phyloP scores from a whole-genome alignment of 2,797 vertebrate genomes.

The Sebastes taczanowskii region DNA sequence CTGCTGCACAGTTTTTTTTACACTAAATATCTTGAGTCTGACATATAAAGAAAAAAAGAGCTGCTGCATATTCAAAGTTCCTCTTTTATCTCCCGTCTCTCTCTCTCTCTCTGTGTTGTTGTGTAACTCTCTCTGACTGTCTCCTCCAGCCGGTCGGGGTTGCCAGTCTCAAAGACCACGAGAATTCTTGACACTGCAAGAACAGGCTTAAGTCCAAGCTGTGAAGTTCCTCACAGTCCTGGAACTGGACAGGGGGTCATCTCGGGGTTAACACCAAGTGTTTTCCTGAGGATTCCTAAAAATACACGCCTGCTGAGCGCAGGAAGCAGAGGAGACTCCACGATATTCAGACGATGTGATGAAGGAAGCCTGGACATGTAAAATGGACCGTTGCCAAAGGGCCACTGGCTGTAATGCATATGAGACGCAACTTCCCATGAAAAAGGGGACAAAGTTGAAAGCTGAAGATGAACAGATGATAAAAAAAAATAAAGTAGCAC shows the following conservation, averaged over 20 bases:
- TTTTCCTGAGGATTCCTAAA: conserved; percentile 77
- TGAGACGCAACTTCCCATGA: conserved; percentile 49
- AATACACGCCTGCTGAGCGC: conserved; percentile 69
- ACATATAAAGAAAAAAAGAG: conserved; percentile 15
- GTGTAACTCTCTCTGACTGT: conserved; percentile 46
- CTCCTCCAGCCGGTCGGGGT: conserved; percentile 39
- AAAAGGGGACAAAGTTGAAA: conserved; percentile 38
- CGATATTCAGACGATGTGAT: conserved; percentile 40
- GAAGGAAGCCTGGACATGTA: conserved; percentile 55
- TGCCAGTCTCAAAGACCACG: conserved; percentile 60
- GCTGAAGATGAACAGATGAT: conserved; percentile 43
- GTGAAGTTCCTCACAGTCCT: conserved; percentile 83
- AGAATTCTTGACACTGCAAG: conserved; percentile 75
- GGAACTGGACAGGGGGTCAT: conserved; percentile 77
- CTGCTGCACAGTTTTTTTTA: conserved; percentile 30
- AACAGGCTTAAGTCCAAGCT: conserved; percentile 80
- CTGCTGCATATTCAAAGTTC: conserved; percentile 36
- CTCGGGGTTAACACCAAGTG: conserved; percentile 72
- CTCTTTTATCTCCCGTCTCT: conserved; percentile 44
- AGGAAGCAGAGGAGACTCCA: conserved; percentile 69
- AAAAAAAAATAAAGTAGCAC: conserved; percentile 19
- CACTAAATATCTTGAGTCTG: conserved; percentile 35
- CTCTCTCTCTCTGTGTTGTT: conserved; percentile 18
- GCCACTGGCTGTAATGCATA: conserved; percentile 28
- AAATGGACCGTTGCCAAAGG: conserved; percentile 57